Conservation (phyloP, 30 jellyfish, hydroid and myxozoan species). For the Hydra vulgaris region DNA sequence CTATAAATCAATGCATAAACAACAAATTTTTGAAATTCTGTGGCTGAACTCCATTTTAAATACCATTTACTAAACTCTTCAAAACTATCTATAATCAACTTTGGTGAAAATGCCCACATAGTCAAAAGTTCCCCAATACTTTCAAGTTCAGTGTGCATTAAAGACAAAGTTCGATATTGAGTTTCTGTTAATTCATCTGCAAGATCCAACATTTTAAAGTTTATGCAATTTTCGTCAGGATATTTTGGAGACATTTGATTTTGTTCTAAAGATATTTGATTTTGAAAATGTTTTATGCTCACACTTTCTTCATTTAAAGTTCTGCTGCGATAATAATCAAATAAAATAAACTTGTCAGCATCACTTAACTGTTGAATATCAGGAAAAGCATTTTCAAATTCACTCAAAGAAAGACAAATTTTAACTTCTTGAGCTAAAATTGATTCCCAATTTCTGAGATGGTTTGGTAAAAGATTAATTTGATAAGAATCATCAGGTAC, state of each 20-base stretch:
- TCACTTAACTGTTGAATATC: conserved; percentile 4
- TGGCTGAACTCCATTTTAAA: conserved; percentile 4
- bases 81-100: conserved; percentile 3
- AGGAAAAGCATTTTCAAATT: conserved; percentile 30
- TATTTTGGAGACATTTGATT: too few relatives aligned
- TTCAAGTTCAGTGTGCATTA: background rate
- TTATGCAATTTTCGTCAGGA: too few relatives aligned
- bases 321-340: conserved; percentile 19
- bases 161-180: background rate
- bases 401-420: background rate
- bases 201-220: background rate
- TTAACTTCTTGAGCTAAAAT: background rate
- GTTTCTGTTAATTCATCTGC: conserved; percentile 8
- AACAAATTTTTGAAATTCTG: conserved; percentile 23
- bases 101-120: conserved; percentile 17
- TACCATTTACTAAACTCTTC: conserved; percentile 9
- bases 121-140: conserved; percentile 1
- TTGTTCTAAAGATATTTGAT: background rate
- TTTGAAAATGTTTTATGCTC: background rate
- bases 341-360: background rate
- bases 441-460: conserved; percentile 26
- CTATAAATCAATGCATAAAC: conserved; percentile 8
- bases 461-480: conserved; percentile 2
- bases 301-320: background rate
- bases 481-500: background rate